Conservation (phyloP, 2,797 vertebrate genomes). For the Peromyscus melanophrys region DNA sequence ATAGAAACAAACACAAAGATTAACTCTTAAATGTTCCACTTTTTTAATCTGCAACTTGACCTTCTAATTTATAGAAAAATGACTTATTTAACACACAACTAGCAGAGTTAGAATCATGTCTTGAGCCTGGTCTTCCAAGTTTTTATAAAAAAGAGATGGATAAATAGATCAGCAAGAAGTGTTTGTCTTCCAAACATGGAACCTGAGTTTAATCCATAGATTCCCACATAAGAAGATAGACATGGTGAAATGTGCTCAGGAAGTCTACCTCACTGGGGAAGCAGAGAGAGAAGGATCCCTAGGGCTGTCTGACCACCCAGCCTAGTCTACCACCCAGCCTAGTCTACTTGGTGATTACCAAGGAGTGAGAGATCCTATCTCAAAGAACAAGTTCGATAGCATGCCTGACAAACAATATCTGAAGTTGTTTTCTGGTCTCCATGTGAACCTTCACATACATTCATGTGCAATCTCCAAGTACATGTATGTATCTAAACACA, state of each 20-base stretch:
- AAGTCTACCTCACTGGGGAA: neutral
- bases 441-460: neutral
- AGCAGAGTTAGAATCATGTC: neutral
- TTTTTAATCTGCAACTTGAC: neutral
- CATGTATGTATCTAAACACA: neutral
- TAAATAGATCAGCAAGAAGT: neutral
- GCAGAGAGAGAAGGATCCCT: neutral
- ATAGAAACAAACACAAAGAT: neutral
- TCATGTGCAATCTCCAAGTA: neutral
- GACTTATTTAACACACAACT: neutral
- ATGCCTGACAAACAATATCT: too few relatives aligned
- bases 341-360: neutral
- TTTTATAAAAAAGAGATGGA: neutral
- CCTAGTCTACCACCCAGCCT: neutral
- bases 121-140: slow-evolving; percentile 19
- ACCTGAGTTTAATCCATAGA: neutral
- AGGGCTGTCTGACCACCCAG: neutral
- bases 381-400: neutral
- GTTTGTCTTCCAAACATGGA: neutral
- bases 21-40: neutral
- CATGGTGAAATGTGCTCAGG: neutral
- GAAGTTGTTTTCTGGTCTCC: neutral
- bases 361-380: neutral
- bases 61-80: neutral
- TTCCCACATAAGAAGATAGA: neutral